phyloP scores from a whole-genome alignment of 2,113 vertebrate genomes.

The Pachypanchax playfairii region DNA sequence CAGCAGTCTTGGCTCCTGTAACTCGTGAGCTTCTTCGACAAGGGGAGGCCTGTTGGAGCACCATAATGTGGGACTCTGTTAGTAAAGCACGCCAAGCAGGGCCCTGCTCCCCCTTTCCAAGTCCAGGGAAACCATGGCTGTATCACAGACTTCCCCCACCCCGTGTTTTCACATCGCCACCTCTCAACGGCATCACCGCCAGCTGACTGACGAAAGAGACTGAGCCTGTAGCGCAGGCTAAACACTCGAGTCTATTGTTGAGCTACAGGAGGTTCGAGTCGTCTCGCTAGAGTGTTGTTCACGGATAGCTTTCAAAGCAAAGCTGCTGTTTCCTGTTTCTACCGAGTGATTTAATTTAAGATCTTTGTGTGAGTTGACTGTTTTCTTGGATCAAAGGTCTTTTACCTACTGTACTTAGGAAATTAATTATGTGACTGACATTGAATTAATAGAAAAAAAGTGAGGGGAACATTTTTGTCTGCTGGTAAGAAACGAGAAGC shows the following conservation, averaged over 20 bases:
- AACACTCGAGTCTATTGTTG: constrained; percentile 66
- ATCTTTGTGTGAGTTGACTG: not conserved
- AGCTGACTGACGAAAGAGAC: constrained; percentile 45
- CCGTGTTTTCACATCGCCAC: constrained; percentile 65
- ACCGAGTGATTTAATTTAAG: constrained; percentile 13
- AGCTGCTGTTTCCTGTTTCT: constrained; percentile 13
- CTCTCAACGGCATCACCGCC: constrained; percentile 52
- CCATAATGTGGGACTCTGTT: constrained; percentile 77
- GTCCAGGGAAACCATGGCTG: constrained; percentile 50
- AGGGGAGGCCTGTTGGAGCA: constrained; percentile 63
- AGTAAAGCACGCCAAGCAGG: constrained; percentile 45
- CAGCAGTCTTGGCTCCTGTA: constrained; percentile 38
- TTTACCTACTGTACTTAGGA: too few relatives aligned
- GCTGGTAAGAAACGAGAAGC: too few relatives aligned
- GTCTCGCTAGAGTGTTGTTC: constrained; percentile 31
- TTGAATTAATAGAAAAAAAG: too few relatives aligned
- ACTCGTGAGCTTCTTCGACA: constrained; percentile 58
- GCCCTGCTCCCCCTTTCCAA: constrained; percentile 51
- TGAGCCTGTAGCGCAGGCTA: constrained; percentile 33
- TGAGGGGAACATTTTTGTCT: too few relatives aligned
- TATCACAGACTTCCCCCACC: constrained; percentile 68
- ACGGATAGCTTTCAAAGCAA: constrained; percentile 12
- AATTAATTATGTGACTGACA: too few relatives aligned
- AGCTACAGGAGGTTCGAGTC: constrained; percentile 25
- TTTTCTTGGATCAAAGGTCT: not conserved